Base-by-base conservation (phyloP, 2,113 vertebrate species). In the Siniperca knerii region DNA sequence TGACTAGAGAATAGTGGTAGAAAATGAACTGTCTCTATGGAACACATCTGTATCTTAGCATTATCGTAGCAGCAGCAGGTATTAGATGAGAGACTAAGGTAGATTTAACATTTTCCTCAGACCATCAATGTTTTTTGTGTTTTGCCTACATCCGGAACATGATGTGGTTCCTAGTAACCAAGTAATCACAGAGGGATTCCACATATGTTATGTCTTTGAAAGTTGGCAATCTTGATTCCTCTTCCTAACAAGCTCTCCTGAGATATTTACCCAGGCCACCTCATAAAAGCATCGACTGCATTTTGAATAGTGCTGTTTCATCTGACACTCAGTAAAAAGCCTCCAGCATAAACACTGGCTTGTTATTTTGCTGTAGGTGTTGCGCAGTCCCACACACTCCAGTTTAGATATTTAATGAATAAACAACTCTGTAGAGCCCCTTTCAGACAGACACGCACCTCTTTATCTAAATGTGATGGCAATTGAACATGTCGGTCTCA, bases 231-330 rank as follows among this genome's bases (percentile, higher is more conserved):
- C n/a, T 61, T 46, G 23, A 76, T 69, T 42, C 62, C 25, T 58
- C 65, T 57, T 69, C 48, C 60, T 93, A 93, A 95, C 72, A 65
- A 92, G 90, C 80, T 92, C 93, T 85, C 81, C 23, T 68, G 92
- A 88, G 91, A 89, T 58, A 8, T 60, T 25, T 57, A 23, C 42
- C 77, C 60, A 21, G 2, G 52, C 67, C 68, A 81, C 25, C 25
- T 88, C 70, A 65, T 69, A n/a, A 48, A 29, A 61, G 44, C 50
- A 7, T 69, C 48, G 6, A 5, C 69, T 48, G 46, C 50, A 9
- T 65, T 50, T 35, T 75, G 29, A 15, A 0, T 6, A 23, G 25
- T 7, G 20, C 2, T 42, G 8, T 42, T 54, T 48, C 25, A 58
- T 77, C 46, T 81, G 18, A 82, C 69, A 50, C 62, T 21, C 13